phyloP scores from a whole-genome alignment of 2,113 vertebrate genomes.

The Craseonycteris thonglongyai region DNA sequence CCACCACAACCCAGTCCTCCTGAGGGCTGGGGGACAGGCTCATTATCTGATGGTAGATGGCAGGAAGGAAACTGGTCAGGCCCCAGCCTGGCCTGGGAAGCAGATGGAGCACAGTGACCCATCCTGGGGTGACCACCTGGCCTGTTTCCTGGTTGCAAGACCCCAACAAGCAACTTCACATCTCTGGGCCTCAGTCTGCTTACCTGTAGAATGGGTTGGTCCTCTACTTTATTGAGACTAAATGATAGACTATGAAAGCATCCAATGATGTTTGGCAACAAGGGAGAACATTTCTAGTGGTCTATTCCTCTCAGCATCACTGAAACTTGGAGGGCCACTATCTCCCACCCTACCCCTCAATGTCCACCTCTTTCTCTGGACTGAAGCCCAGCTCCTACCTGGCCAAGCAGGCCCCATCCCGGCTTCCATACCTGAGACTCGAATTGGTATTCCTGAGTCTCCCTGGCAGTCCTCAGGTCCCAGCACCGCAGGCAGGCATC shows the following conservation, averaged over 20 bases:
- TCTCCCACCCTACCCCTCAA: too few relatives aligned
- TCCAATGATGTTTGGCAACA: too few relatives aligned
- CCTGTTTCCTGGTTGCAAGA: neutral
- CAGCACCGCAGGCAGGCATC: conserved; percentile 6
- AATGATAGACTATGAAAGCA: neutral
- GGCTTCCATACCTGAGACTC: conserved; percentile 42
- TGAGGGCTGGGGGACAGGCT: conserved; percentile 82
- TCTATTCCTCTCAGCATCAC: neutral
- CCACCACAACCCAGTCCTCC: conserved; percentile 85
- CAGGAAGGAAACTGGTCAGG: neutral
- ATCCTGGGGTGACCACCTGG: rapidly evolving
- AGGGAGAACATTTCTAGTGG: too few relatives aligned
- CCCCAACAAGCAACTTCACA: neutral
- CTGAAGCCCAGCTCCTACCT: neutral
- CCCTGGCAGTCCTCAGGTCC: neutral
- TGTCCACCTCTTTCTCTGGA: neutral
- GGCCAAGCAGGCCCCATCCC: neutral
- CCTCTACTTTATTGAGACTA: neutral
- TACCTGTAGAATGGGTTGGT: neutral
- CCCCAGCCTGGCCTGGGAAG: too few relatives aligned
- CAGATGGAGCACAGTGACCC: neutral
- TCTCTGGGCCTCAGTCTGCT: neutral
- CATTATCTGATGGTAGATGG: conserved; percentile 60
- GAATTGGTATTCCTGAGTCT: neutral
- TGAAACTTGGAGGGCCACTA: neutral